phyloP scores from a whole-genome alignment of 2,113 vertebrate genomes.

The Andinoacara biseriatus region DNA sequence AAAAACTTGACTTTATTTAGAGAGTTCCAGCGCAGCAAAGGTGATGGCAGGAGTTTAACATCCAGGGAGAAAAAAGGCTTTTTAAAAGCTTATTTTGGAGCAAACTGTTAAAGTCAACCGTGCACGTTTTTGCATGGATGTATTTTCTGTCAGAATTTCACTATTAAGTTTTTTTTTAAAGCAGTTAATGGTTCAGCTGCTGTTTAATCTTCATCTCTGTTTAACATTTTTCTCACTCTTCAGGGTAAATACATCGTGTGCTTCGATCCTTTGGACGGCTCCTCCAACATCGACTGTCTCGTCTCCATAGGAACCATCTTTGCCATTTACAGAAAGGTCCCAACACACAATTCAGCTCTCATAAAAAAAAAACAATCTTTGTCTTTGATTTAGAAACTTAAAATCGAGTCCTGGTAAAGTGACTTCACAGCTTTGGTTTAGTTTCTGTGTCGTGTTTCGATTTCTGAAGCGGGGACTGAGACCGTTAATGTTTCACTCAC shows the following conservation, averaged over 20 bases:
- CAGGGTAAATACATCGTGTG: slow-evolving; percentile 98
- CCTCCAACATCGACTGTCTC: slow-evolving; percentile 98
- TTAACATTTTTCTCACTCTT: not conserved
- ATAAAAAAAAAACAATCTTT: not conserved
- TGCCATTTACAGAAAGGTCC: slow-evolving; percentile 94
- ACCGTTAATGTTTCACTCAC: not conserved
- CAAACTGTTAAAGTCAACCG: fast-evolving
- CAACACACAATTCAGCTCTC: fast-evolving
- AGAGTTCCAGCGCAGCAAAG: fast-evolving
- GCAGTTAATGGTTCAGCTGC: not conserved
- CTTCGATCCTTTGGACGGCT: slow-evolving; percentile 96
- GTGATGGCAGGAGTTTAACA: fast-evolving
- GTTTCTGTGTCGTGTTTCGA: fast-evolving
- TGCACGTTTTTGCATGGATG: not conserved
- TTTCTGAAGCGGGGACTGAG: not conserved
- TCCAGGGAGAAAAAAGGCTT: not conserved
- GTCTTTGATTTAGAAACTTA: not conserved
- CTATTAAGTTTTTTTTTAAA: not conserved
- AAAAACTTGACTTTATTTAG: not conserved
- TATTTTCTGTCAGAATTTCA: not conserved
- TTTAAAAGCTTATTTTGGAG: not conserved
- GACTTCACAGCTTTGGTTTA: not conserved
- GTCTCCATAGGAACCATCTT: slow-evolving; percentile 98
- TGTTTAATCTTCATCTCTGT: fast-evolving
- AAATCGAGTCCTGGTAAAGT: not conserved